Conservation (phyloP, 2,797 vertebrate genomes). For the Chaetodon trifasciatus region DNA sequence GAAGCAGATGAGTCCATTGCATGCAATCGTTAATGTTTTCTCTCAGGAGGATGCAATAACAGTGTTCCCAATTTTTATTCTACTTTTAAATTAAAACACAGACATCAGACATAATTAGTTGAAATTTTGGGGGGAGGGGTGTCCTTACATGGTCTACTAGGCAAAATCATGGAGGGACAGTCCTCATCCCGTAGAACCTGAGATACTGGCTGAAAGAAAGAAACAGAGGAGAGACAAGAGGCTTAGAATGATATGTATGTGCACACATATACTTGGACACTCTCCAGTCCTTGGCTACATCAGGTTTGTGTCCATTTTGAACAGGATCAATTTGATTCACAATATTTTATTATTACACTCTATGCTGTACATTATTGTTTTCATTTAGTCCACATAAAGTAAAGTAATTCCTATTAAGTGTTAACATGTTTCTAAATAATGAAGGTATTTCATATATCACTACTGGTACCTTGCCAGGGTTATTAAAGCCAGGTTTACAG, state of each 20-base stretch:
- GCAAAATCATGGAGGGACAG: slow-evolving; percentile 92
- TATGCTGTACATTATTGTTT: neutral
- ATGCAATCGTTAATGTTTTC: no score
- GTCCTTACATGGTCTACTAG: slow-evolving; percentile 92
- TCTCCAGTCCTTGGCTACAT: neutral
- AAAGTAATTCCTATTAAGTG: neutral
- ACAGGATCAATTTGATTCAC: neutral
- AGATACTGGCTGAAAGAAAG: slow-evolving; percentile 85
- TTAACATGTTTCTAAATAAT: neutral
- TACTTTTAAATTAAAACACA: neutral
- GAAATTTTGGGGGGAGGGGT: neutral
- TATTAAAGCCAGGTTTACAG: slow-evolving; percentile 89
- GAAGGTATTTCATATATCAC: neutral
- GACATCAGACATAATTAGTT: neutral
- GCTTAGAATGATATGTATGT: neutral
- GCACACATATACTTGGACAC: no score
- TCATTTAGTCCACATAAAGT: neutral
- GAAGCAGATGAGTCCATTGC: no score
- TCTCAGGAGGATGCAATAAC: no score
- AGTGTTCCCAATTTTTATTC: no score
- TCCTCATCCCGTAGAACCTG: slow-evolving; percentile 91
- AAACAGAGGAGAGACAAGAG: neutral
- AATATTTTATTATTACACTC: neutral
- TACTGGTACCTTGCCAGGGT: slow-evolving; percentile 87
- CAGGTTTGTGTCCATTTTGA: neutral